These are phyloP conservation scores for Erannis defoliaria DNA, from an alignment of 2,888 invertebrate species.

Conservation along the genomic window DNA sequence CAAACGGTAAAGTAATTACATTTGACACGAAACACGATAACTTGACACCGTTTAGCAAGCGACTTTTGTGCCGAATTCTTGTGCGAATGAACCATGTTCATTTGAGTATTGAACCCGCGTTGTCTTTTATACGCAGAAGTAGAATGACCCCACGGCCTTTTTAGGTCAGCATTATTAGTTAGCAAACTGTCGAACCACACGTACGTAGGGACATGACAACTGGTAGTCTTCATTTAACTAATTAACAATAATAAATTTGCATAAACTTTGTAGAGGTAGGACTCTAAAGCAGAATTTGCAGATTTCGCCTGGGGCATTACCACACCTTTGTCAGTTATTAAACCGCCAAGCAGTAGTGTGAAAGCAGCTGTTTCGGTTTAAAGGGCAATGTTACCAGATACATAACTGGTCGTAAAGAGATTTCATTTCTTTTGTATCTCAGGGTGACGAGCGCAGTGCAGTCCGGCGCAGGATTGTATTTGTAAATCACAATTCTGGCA, in stretches of 20 bases:
- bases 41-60: slow-evolving; percentile 49
- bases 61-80: slow-evolving; percentile 41
- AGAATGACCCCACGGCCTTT: slow-evolving; percentile 19
- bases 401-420: too few species aligned
- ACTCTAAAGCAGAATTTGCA: too few species aligned
- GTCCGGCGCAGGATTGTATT: too few species aligned
- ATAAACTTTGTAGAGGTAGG: too few species aligned
- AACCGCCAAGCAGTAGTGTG: too few species aligned
- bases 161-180: slow-evolving; percentile 33
- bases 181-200: slow-evolving; percentile 21
- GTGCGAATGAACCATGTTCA: slow-evolving; percentile 24
- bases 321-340: too few species aligned
- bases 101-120: slow-evolving; percentile 37
- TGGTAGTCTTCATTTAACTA: neutral
- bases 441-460: too few species aligned
- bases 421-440: too few species aligned
- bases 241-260: neutral
- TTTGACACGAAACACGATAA: slow-evolving; percentile 59
- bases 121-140: slow-evolving; percentile 10
- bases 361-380: too few species aligned
- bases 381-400: too few species aligned
- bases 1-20: slow-evolving; percentile 57
- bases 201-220: slow-evolving; percentile 14
- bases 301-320: too few species aligned
- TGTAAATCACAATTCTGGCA: too few species aligned